phyloP scores from a whole-genome alignment of 2,888 invertebrate genomes.

The Tenthredo mesomela region DNA sequence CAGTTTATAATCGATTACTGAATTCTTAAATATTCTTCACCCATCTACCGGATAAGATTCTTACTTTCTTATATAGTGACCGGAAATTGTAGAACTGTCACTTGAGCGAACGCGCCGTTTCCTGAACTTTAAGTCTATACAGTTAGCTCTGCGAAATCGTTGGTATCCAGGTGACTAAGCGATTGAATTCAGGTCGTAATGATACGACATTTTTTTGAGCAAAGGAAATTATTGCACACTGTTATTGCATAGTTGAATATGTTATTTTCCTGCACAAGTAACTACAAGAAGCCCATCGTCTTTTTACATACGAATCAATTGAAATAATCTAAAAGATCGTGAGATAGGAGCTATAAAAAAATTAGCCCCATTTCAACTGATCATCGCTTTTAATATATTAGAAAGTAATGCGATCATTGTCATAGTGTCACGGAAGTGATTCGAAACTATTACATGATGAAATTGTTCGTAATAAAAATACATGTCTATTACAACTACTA shows the following conservation, averaged over 20 bases:
- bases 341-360: neutral
- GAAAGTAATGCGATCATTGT: conserved; percentile 25
- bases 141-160: conserved; percentile 29
- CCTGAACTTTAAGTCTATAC: conserved; percentile 40
- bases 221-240: neutral
- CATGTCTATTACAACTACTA: neutral
- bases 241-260: neutral
- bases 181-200: neutral
- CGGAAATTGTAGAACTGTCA: conserved; percentile 37
- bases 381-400: neutral
- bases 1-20: neutral
- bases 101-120: conserved; percentile 7
- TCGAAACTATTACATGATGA: conserved; percentile 11
- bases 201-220: neutral
- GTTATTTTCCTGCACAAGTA: neutral
- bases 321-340: neutral
- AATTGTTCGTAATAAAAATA: neutral
- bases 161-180: conserved; percentile 4
- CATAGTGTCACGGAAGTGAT: conserved; percentile 40
- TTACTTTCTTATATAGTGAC: neutral
- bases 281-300: neutral
- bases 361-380: neutral
- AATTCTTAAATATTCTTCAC: neutral
- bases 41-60: neutral
- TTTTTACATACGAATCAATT: neutral